A percentile compares a stretch with the other conserved stretches of the same genome.
These are phyloP conservation scores for Dolichopus griseipennis DNA, from an alignment of 2,888 invertebrate species.

Conservation along the genomic window DNA sequence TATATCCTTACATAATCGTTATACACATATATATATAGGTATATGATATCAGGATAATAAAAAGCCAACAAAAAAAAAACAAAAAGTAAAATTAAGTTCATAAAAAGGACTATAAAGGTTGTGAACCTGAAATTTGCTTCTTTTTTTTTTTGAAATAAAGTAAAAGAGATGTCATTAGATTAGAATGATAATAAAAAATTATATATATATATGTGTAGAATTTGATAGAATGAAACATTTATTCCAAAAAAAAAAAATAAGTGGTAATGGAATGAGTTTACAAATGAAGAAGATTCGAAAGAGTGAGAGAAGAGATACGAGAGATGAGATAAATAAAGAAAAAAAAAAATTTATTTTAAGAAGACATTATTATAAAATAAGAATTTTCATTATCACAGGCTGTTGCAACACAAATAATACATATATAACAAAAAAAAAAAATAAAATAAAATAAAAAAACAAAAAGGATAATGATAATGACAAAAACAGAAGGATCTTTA, in stretches of 20 bases:
- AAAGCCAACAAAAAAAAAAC: not conserved
- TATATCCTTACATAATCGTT: too few relatives aligned
- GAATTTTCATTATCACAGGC: constrained; percentile 5
- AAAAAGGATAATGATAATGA: too few relatives aligned
- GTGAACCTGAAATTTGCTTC: not conserved
- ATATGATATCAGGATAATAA: not conserved
- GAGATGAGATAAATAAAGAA: too few relatives aligned
- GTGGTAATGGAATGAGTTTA: too few relatives aligned
- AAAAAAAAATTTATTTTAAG: too few relatives aligned
- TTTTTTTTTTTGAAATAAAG: not conserved
- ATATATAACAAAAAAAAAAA: not conserved
- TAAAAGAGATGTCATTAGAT: constrained; percentile 4
- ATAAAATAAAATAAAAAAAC: not conserved
- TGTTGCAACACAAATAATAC: not conserved
- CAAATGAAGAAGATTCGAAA: too few relatives aligned
- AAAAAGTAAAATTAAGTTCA: not conserved
- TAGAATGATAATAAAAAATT: not conserved
- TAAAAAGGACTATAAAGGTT: constrained; percentile 2
- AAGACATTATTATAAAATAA: too few relatives aligned
- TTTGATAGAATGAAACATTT: too few relatives aligned
- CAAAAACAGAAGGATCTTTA: too few relatives aligned
- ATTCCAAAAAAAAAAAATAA: too few relatives aligned
- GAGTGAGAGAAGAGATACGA: too few relatives aligned
- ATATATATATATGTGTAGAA: not conserved
- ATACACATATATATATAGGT: not conserved